Evolutionary conservation across 2,113 vertebrate genomes (phyloP).

Genomic region (Ceuthmochares aereus): DNA sequence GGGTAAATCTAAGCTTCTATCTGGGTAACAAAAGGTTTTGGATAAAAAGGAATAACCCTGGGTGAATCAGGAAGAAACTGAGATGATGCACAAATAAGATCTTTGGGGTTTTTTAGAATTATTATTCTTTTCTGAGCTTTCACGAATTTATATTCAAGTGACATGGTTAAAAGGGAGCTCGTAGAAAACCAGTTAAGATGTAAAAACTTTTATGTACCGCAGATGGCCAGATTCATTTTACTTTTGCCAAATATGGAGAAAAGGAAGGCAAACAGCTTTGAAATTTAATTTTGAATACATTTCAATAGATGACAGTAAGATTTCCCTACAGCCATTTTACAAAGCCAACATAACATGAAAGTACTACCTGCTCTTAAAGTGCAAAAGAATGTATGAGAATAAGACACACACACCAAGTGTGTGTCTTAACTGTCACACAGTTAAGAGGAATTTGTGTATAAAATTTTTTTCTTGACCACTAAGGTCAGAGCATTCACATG

Average conservation of each 20-base stretch:
- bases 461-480: neutral
- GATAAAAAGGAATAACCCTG: neutral
- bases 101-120: neutral
- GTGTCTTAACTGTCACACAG: neutral
- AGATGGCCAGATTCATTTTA: neutral
- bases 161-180: neutral
- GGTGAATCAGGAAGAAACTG: neutral
- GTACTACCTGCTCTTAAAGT: neutral
- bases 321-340: neutral
- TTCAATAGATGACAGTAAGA: neutral
- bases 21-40: neutral
- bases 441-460: neutral
- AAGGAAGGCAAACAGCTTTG: neutral
- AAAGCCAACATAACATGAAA: neutral
- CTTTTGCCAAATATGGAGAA: neutral
- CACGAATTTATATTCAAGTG: neutral
- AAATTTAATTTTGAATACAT: neutral
- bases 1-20: neutral
- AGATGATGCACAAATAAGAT: neutral
- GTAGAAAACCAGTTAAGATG: neutral
- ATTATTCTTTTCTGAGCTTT: neutral
- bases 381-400: neutral
- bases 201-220: neutral
- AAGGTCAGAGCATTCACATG: neutral
- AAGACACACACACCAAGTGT: neutral